Evolutionary conservation across 2,797 vertebrate species (phyloP).

Genomic region (Nasua narica): DNA sequence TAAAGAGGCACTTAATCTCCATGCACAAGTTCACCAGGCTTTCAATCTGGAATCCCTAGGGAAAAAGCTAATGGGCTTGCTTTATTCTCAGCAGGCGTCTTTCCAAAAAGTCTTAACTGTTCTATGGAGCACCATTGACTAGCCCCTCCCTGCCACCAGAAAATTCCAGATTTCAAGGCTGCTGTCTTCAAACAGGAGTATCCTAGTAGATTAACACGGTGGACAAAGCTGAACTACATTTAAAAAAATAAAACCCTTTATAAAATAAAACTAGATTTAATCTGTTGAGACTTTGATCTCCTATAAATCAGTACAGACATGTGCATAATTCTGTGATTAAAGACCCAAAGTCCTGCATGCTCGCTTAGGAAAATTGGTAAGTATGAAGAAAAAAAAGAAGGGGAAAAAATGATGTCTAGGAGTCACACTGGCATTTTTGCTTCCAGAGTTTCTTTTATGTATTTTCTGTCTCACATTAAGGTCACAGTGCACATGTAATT

Average conservation of each 20-base stretch:
- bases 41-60: neutral
- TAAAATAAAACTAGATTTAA: neutral
- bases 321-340: neutral
- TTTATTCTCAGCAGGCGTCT: slow-evolving; percentile 8
- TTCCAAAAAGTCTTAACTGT: neutral
- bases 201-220: neutral
- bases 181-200: neutral
- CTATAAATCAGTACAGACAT: neutral
- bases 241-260: neutral
- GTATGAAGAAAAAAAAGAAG: neutral
- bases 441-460: neutral
- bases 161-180: neutral
- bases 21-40: neutral
- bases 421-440: neutral
- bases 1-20: neutral
- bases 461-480: neutral
- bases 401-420: neutral
- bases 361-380: neutral
- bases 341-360: neutral
- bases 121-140: neutral
- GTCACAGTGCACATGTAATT: neutral
- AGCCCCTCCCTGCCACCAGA: neutral
- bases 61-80: neutral
- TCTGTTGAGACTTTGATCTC: neutral
- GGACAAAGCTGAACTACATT: neutral